These are phyloP conservation scores for Sakesphorus luctuosus DNA, from an alignment of 2,113 vertebrate genomes.

Conservation along the genomic window DNA sequence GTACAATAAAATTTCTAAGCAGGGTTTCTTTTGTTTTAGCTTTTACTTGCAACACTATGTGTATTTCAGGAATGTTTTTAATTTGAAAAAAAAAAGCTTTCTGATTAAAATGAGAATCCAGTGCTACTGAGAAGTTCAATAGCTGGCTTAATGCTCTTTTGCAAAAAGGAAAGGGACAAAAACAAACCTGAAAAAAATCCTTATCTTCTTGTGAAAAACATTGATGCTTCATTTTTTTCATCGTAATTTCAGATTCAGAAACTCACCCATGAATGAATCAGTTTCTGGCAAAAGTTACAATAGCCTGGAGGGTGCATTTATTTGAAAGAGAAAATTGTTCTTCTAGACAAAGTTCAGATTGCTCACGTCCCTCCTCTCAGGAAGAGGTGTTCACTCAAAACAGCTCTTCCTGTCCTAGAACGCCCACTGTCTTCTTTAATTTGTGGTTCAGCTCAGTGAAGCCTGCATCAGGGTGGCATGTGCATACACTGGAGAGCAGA, in stretches of 20 bases:
- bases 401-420: neutral
- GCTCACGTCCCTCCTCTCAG: neutral
- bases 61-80: neutral
- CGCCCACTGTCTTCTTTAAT: neutral
- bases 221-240: neutral
- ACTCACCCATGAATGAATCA: neutral
- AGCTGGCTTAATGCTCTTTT: neutral
- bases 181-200: neutral
- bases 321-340: neutral
- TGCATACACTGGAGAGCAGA: no score
- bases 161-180: neutral
- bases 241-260: neutral
- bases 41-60: neutral
- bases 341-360: neutral
- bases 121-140: neutral
- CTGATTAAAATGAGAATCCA: neutral
- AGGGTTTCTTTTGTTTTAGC: neutral
- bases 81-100: neutral
- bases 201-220: neutral
- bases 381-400: neutral
- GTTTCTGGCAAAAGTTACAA: neutral
- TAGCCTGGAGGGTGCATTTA: neutral
- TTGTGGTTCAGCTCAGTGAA: accelerated
- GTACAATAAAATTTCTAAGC: neutral
- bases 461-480: neutral